Base-by-base conservation (phyloP, 2,888 invertebrate genomes). In the Creontiades dilutus region DNA sequence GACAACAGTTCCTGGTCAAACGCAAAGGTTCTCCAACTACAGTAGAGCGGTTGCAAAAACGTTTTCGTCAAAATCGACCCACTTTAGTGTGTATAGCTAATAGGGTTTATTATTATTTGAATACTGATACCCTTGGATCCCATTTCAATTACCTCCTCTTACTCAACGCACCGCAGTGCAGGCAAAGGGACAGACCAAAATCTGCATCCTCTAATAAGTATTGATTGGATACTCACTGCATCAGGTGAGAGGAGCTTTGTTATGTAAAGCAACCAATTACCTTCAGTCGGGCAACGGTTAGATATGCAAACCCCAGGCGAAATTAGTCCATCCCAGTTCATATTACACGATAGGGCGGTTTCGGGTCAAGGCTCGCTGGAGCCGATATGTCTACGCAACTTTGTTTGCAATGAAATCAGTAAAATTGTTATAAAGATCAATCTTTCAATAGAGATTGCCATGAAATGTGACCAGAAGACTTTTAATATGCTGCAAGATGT, bases 181-280 rank as follows among this genome's bases (percentile, higher is more conserved):
- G 68, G 11, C 3, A 11, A 52, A 52, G 52, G 19, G 23, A 68
- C n/a, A 68, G 68, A 23, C 23, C 68, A 1, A 68, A 68, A 68
- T 68, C 68, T 68, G 68, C 68, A 68, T 68, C 27, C 68, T 68
- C 68, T 68, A 68, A 68, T 68, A 68, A 23, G 23, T 68, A 68
- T 68, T 23, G 68, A 68, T 68, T 68, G 68, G 68, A 68, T 68
- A n/a, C 68, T 68, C 23, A 68, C 68, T 23, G 68, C 68, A 68
- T 68, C 68, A 68, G 68, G 68, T 68, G 68, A 68, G 23, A 68
- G 68, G 68, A 68, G 23, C 68, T 68, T 68, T 68, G 68, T 68
- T 68, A 68, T 68, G 68, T 23, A 23, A 68, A 68, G 68, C 68
- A 23, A 68, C 68, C 68, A 68, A 68, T 68, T 68, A 68, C 68